Evolutionary conservation across 2,797 vertebrate genomes (phyloP).

Genomic region (Gallinago solitaria): DNA sequence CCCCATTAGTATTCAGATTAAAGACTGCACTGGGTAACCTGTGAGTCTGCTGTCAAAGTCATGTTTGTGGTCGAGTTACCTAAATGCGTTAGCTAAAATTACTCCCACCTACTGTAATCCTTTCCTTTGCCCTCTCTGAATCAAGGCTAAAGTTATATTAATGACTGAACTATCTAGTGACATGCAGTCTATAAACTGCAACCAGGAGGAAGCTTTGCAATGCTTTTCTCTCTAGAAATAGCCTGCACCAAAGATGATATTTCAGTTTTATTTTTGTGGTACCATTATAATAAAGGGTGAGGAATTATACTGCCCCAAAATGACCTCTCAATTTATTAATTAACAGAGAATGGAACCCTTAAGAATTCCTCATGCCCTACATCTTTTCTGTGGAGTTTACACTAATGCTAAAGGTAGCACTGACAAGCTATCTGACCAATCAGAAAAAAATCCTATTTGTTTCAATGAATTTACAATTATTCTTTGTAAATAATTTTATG

Average conservation of each 20-base stretch:
- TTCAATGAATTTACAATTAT: not conserved
- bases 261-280: not conserved
- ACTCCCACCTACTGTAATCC: not conserved
- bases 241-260: not conserved
- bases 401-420: not conserved
- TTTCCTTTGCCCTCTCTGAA: not conserved
- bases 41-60: not conserved
- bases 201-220: not conserved
- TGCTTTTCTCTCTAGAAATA: not conserved
- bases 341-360: not conserved
- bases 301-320: not conserved
- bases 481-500: not conserved
- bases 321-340: not conserved
- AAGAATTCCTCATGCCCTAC: not conserved
- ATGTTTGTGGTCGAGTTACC: not conserved
- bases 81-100: not conserved
- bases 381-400: not conserved
- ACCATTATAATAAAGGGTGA: not conserved
- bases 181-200: not conserved
- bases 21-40: not conserved
- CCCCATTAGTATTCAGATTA: not conserved
- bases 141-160: not conserved
- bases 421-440: not conserved
- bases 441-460: not conserved
- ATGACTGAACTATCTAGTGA: not conserved